Percentiles rank a stretch among this genome's conserved stretches.
Conservation (phyloP, 2,797 vertebrate genomes). For the Hybognathus amarus region DNA sequence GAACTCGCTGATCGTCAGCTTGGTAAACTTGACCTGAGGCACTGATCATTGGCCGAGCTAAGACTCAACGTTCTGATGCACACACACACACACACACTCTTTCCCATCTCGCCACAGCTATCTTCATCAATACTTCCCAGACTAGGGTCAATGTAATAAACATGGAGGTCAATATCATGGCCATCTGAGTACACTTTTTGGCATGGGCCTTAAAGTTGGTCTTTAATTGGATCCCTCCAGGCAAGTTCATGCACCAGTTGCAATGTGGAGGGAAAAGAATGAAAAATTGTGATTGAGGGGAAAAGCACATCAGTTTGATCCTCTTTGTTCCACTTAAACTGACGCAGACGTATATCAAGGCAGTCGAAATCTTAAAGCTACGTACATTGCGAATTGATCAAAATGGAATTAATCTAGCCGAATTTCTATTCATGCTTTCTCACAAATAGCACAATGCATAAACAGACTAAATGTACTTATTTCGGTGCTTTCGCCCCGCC, state of each 20-base stretch:
- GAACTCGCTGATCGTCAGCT: slow-evolving; percentile 82
- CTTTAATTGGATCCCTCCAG: slow-evolving; percentile 76
- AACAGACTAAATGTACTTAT: slow-evolving; percentile 7
- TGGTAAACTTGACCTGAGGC: slow-evolving; percentile 83
- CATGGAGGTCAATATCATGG: slow-evolving; percentile 78
- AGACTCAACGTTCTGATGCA: slow-evolving; percentile 37
- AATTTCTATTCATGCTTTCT: slow-evolving; percentile 31
- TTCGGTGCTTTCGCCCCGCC: neutral
- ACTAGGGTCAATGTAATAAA: slow-evolving; percentile 85
- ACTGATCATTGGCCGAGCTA: slow-evolving; percentile 66
- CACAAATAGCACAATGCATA: slow-evolving; percentile 36
- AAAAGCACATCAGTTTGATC: slow-evolving; percentile 33
- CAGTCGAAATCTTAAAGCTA: neutral
- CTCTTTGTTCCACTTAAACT: slow-evolving; percentile 24
- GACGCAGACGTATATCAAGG: slow-evolving; percentile 19
- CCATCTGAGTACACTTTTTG: slow-evolving; percentile 77
- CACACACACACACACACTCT: slow-evolving; percentile 30
- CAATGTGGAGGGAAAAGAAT: slow-evolving; percentile 62
- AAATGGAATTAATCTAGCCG: slow-evolving; percentile 9
- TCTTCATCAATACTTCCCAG: slow-evolving; percentile 80
- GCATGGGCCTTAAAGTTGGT: slow-evolving; percentile 73
- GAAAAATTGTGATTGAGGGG: slow-evolving; percentile 43
- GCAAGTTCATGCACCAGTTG: slow-evolving; percentile 67
- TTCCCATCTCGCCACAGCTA: slow-evolving; percentile 62
- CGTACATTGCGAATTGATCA: slow-evolving; percentile 14